These are phyloP conservation scores for Epizoanthus fatuus DNA, from an alignment of 92 coral and sea anemone species.

Conservation along the genomic window DNA sequence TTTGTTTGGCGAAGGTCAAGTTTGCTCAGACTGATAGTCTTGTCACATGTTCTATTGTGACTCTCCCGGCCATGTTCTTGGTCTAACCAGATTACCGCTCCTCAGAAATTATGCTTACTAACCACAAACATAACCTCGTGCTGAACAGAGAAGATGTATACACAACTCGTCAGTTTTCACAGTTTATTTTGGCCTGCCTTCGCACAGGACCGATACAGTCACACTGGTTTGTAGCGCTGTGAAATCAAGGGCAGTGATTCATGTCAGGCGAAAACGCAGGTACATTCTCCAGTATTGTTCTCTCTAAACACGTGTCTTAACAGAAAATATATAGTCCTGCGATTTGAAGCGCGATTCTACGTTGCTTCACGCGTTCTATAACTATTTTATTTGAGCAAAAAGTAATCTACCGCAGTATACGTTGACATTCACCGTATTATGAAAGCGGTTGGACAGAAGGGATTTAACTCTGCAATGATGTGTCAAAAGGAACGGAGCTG, in stretches of 20 bases:
- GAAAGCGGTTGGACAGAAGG: neutral
- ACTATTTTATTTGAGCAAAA: neutral
- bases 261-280: constrained; percentile 16
- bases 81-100: constrained; percentile 55
- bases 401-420: neutral
- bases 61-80: constrained; percentile 20
- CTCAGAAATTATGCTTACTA: constrained; percentile 39
- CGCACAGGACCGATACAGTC: constrained; percentile 7
- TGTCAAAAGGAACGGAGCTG: constrained; percentile 16
- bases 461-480: constrained; percentile 11
- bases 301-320: constrained; percentile 29
- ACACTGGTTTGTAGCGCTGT: constrained; percentile 5
- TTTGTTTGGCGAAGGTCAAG: constrained; percentile 55
- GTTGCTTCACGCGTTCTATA: constrained; percentile 8
- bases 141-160: constrained; percentile 28
- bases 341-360: neutral
- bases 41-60: constrained; percentile 55
- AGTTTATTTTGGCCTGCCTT: constrained; percentile 11
- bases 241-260: neutral
- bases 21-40: constrained; percentile 42
- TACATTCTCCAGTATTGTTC: constrained; percentile 30
- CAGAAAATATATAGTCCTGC: neutral
- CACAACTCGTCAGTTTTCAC: constrained; percentile 14
- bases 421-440: neutral
- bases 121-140: constrained; percentile 29